Evolutionary conservation across 2,888 invertebrate species (phyloP).

Genomic region (Andrena haemorrhoa): DNA sequence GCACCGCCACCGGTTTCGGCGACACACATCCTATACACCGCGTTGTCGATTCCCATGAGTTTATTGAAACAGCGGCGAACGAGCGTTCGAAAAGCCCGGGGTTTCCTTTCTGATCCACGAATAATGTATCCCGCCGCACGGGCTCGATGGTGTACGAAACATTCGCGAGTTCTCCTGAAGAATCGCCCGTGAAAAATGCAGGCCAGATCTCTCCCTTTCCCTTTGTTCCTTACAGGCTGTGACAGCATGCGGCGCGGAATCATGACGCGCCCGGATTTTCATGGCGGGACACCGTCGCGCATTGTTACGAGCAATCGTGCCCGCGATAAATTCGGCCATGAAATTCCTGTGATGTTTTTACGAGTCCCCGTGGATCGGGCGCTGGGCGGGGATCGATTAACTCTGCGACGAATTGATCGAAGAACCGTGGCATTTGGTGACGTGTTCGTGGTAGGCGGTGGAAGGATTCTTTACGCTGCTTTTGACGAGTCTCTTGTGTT

Average conservation of each 20-base stretch:
- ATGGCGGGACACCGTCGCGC: slow-evolving; percentile 6
- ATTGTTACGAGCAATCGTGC: slow-evolving; percentile 32
- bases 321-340: slow-evolving; percentile 39
- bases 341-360: slow-evolving; percentile 36
- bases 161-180: slow-evolving; percentile 13
- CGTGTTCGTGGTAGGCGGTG: too few species aligned
- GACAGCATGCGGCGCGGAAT: slow-evolving; percentile 27
- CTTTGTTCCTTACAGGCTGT: slow-evolving; percentile 17
- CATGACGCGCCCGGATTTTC: slow-evolving; percentile 25
- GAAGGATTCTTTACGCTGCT: too few species aligned
- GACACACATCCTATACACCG: slow-evolving; percentile 67
- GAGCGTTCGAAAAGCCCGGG: slow-evolving; percentile 60
- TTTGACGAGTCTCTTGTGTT: too few species aligned
- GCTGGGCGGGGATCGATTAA: not conserved
- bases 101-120: slow-evolving; percentile 45
- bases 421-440: too few species aligned
- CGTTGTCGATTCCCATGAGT: slow-evolving; percentile 79
- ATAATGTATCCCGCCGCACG: slow-evolving; percentile 43
- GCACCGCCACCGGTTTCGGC: slow-evolving; percentile 49
- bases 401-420: not conserved
- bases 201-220: not conserved
- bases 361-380: slow-evolving; percentile 7
- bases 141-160: not conserved
- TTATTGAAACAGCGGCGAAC: slow-evolving; percentile 75
- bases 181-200: slow-evolving; percentile 44